Evolutionary conservation across 2,888 invertebrate genomes (phyloP), one percentile per base, ranked within the genome.

Genomic region (Andrena trimmerana): DNA sequence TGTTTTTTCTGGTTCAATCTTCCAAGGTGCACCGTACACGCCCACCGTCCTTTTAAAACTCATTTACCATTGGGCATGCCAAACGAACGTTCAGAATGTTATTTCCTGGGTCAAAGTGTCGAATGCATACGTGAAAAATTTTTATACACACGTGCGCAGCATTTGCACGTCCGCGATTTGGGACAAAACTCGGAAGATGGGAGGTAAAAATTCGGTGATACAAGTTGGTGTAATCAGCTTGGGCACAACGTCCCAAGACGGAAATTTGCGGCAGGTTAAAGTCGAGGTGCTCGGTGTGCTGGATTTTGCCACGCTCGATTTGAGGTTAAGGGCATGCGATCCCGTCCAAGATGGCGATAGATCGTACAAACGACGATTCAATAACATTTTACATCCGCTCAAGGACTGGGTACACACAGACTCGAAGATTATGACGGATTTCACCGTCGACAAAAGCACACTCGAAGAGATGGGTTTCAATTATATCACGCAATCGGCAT

Each of bases 31-130:
- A 1, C 97, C 97, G 0, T 97, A 98, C 94, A 97, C 97, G 0
- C 98, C 98, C 0, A 97, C 97, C 50, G 97, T 97, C 0, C 95
- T 98, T 8, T 94, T 98, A 0, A 98, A 98, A 90, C 95, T 98
- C 0, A 96, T 98, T 70, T 98, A 98, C 94, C 98, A 98, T 93
- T 98, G 98, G 98, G 96, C 97, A 0, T 98, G 98, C 88, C 98
- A 98, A 93, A 98, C 98, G 0, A 97, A 97, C 86, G 97, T 98
- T 0, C 97, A 97, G 88, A 98, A 98, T 91, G 97, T 98, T 0
- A 96, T 97, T 0, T 97, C 97, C 83, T 98, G 98, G 98, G 98
- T 98, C 0, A 96, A 96, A 93, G 97, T 97, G 0, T 96, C 97
- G 74, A 97, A 96, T 90, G 94, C 96, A 2, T 97, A 96, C 86